Evolutionary conservation across 2,888 invertebrate genomes (phyloP), one percentile per base, ranked within the genome.

Genomic region (Willowsia nigromaculata): DNA sequence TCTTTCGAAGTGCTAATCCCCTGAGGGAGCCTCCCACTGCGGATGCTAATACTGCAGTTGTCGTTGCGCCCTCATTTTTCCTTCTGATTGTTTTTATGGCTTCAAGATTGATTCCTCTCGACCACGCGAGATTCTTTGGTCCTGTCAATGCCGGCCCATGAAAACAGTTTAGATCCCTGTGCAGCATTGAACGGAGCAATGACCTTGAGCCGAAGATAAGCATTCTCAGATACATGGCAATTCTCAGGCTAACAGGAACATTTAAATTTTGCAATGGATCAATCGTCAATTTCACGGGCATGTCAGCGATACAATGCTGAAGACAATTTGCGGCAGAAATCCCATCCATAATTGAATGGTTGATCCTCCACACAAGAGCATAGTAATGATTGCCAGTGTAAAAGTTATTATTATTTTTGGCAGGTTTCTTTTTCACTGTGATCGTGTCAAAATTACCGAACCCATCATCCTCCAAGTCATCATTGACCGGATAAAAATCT

Each of bases 271-370:
- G 27, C 18, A 90, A 71, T 0, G 91, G 90, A 65, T 91, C 90
- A 13, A 90, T 65, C 0, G 88, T 65, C 40, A 90, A 37, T 74
- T 90, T 84, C 15, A 84, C 82, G 6, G 81, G 81, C 81, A 82
- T 88, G 62, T 88, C 88, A 9, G 88, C 82, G 59, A 88, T 74
- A 47, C 82, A 91, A 82, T 90, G 86, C 56, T 90, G 90, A 5
- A 91, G 85, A 30, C 86, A 68, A 43, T 84, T 85, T 1, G 85
- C 88, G 1, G 91, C 91, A 0, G 90, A 90, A 25, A 91, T 88
- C 4, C 91, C 91, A 33, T 91, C 90, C 90, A 91, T 90, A 0
- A 91, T 50, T 9, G 90, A 40, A 81, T 90, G 91, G 62, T 90
- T 90, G 1, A 81, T 84, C 47, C 82, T 53, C 74, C 71, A 74